Evolutionary conservation across 2,797 vertebrate genomes (phyloP).

Genomic region (Rhynchonycteris naso): DNA sequence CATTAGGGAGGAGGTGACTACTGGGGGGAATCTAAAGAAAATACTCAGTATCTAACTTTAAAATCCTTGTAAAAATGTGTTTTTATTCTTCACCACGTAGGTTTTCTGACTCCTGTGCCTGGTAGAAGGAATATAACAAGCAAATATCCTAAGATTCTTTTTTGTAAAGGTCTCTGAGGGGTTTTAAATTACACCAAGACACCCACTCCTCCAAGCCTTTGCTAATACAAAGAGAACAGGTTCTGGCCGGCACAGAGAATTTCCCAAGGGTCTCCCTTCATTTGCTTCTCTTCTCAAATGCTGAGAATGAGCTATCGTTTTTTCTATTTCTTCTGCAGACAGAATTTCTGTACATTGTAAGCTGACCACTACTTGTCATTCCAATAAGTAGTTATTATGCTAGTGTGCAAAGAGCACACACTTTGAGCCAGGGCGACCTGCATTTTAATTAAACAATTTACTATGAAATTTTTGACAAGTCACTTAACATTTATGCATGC

Average conservation of each 20-base stretch:
- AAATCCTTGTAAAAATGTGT: constrained; percentile 17
- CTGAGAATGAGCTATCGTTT: background rate
- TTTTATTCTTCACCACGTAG: constrained; percentile 4
- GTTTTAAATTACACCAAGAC: background rate
- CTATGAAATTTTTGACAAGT: background rate
- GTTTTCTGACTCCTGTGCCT: background rate
- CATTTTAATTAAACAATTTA: constrained; percentile 8
- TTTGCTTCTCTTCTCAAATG: background rate
- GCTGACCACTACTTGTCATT: background rate
- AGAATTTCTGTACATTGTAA: background rate
- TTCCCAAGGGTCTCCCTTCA: background rate
- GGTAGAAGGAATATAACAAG: background rate
- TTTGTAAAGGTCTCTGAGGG: background rate
- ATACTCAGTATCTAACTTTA: background rate
- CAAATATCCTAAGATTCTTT: constrained; percentile 3
- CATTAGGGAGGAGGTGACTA: background rate
- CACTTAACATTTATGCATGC: background rate
- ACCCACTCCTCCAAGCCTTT: background rate
- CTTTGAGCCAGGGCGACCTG: background rate
- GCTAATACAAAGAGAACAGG: background rate
- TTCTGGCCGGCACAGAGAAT: background rate
- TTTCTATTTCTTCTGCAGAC: background rate
- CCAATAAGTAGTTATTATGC: background rate
- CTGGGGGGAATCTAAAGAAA: background rate
- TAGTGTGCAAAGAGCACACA: background rate